A percentile compares a stretch with the other conserved stretches of the same genome.
Conservation (phyloP, 1,140 invertebrate species). For the Cyphomyrmex costatus region DNA sequence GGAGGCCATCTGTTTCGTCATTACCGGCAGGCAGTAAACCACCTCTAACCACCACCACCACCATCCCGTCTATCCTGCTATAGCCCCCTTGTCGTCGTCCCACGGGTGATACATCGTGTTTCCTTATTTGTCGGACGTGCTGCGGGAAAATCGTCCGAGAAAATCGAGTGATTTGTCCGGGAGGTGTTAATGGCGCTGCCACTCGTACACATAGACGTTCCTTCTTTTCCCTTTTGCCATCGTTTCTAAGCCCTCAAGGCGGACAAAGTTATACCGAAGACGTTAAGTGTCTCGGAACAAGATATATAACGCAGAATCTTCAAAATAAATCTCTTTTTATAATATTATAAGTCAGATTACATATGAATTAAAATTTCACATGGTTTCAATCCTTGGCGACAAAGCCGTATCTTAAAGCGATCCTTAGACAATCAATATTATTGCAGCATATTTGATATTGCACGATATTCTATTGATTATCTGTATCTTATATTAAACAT, state of each 20-base stretch:
- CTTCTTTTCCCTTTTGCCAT: conserved; percentile 45
- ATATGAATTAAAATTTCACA: neutral
- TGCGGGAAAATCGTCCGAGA: conserved; percentile 85
- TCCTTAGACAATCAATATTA: too few species aligned
- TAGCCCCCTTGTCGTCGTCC: conserved; percentile 80
- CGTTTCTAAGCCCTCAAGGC: conserved; percentile 14
- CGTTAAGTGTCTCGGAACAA: neutral
- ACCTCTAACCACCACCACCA: conserved; percentile 70
- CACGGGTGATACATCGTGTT: conserved; percentile 87
- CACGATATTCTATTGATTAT: too few species aligned
- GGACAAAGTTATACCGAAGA: conserved; percentile 30
- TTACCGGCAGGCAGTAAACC: conserved; percentile 86
- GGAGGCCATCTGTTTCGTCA: conserved; percentile 87
- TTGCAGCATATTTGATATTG: too few species aligned
- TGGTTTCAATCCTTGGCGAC: neutral
- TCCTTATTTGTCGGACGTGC: conserved; percentile 87
- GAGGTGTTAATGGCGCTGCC: conserved; percentile 84
- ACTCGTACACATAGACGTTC: conserved; percentile 41
- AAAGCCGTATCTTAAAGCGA: too few species aligned
- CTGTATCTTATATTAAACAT: too few species aligned
- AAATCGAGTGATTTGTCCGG: conserved; percentile 87
- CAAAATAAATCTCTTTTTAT: neutral
- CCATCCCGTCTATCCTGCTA: conserved; percentile 29
- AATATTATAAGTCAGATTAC: neutral
- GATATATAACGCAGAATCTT: neutral